Percentiles rank a stretch among this genome's conserved stretches.
Conservation (phyloP, 2,888 invertebrate genomes). For the Epinotia bilunana region DNA sequence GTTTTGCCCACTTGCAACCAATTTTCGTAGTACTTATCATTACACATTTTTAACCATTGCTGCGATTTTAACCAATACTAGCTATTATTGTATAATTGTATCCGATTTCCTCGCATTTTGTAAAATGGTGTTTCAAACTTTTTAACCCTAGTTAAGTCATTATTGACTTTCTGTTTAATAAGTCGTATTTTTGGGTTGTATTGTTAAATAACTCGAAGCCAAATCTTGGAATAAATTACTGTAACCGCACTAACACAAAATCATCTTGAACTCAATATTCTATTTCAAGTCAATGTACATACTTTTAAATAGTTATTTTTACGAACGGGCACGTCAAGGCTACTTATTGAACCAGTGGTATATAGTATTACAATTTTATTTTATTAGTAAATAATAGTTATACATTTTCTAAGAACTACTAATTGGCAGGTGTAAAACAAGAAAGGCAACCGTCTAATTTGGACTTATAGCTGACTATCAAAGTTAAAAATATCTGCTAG, state of each 20-base stretch:
- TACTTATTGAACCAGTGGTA: neutral
- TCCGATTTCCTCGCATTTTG: neutral
- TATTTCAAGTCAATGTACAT: too few species aligned
- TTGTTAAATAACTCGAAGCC: neutral
- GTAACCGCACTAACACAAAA: neutral
- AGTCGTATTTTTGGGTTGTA: neutral
- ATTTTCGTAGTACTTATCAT: slow-evolving; percentile 48
- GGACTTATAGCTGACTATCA: slow-evolving; percentile 49
- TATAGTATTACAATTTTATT: neutral
- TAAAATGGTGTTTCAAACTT: slow-evolving; percentile 5
- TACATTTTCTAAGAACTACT: slow-evolving; percentile 33
- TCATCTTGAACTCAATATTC: neutral
- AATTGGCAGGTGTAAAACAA: slow-evolving; percentile 57
- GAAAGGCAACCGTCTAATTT: slow-evolving; percentile 58
- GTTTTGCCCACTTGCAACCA: slow-evolving; percentile 56
- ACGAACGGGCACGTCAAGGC: neutral
- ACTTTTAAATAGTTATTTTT: neutral
- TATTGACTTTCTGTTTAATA: neutral
- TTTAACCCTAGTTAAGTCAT: neutral
- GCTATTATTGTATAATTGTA: neutral
- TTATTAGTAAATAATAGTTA: slow-evolving; percentile 23
- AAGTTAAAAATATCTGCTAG: slow-evolving; percentile 7
- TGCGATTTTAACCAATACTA: neutral
- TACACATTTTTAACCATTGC: slow-evolving; percentile 26
- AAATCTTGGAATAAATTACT: neutral